These are phyloP conservation scores for Melanotaenia nigrans DNA, from an alignment of 2,797 vertebrate species.

Conservation along the genomic window DNA sequence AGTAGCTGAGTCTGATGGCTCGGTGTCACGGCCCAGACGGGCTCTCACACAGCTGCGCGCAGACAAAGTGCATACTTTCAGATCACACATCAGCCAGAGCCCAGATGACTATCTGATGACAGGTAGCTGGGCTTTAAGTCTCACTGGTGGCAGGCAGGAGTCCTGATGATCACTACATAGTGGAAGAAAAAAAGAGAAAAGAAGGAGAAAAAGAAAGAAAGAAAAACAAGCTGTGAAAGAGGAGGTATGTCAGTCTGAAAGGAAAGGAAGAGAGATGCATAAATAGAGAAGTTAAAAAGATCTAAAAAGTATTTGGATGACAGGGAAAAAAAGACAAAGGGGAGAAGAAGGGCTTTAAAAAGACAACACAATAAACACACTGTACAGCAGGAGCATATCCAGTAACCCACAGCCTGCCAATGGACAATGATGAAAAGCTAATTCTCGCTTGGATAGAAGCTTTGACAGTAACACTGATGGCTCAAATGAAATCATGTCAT, in stretches of 20 bases:
- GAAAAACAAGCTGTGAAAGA: not conserved
- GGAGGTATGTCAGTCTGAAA: not conserved
- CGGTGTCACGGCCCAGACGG: conserved; percentile 24
- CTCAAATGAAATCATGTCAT: conserved; percentile 45
- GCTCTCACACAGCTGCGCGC: conserved; percentile 8
- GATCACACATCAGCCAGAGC: conserved; percentile 32
- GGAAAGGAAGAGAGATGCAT: not conserved
- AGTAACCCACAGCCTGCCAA: conserved; percentile 9
- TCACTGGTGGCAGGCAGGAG: conserved; percentile 23
- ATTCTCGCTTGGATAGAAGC: conserved; percentile 39
- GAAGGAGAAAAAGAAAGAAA: not conserved
- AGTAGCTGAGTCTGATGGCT: conserved; percentile 37
- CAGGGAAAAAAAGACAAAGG: not conserved
- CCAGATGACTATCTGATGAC: conserved; percentile 33
- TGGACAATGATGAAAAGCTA: conserved; percentile 46
- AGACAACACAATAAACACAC: not conserved
- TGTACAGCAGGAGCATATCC: not conserved
- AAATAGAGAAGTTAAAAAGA: not conserved
- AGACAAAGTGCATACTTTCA: conserved; percentile 5
- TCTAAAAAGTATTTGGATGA: not conserved
- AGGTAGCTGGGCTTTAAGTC: conserved; percentile 19
- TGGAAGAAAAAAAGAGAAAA: not conserved
- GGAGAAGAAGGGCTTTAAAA: not conserved
- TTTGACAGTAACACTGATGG: conserved; percentile 46
- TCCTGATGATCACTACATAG: conserved; percentile 16